These are phyloP conservation scores for Steinernema khuongi DNA, from an alignment of 1,140 invertebrate species.

Conservation along the genomic window DNA sequence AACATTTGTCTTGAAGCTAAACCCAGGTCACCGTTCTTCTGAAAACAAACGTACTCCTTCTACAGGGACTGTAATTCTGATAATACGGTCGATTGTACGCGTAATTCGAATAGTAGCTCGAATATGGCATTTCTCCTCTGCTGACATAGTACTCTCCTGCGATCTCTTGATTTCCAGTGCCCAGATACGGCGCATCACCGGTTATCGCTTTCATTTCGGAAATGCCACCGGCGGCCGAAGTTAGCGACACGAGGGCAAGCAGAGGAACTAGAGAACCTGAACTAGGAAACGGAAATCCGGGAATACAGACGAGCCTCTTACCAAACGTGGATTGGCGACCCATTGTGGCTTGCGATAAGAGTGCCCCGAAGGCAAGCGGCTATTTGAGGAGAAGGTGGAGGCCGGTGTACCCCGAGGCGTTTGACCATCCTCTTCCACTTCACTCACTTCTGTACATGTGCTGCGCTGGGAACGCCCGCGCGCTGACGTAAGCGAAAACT, in stretches of 20 bases:
- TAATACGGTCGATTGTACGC: background rate
- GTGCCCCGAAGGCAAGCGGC: background rate
- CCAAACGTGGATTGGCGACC: background rate
- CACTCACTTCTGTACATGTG: background rate
- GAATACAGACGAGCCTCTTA: background rate
- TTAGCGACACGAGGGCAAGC: background rate
- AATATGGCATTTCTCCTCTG: background rate
- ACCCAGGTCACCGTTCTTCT: background rate
- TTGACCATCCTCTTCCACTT: too few species aligned
- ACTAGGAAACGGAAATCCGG: background rate
- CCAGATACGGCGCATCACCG: constrained; percentile 34
- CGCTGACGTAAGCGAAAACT: constrained; percentile 13
- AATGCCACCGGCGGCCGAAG: constrained; percentile 27
- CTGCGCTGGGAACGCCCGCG: background rate
- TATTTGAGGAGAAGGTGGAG: background rate
- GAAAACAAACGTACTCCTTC: background rate
- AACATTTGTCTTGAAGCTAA: too few species aligned
- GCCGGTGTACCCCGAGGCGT: background rate
- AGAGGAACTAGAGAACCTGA: background rate
- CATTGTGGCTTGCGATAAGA: background rate
- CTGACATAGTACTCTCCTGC: background rate
- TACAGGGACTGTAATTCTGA: background rate
- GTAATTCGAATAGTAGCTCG: constrained; percentile 8
- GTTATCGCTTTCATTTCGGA: constrained; percentile 38
- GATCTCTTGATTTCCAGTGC: constrained; percentile 27